Evolutionary conservation across 2,888 invertebrate genomes (phyloP).

Genomic region (Epicampocera succincta): DNA sequence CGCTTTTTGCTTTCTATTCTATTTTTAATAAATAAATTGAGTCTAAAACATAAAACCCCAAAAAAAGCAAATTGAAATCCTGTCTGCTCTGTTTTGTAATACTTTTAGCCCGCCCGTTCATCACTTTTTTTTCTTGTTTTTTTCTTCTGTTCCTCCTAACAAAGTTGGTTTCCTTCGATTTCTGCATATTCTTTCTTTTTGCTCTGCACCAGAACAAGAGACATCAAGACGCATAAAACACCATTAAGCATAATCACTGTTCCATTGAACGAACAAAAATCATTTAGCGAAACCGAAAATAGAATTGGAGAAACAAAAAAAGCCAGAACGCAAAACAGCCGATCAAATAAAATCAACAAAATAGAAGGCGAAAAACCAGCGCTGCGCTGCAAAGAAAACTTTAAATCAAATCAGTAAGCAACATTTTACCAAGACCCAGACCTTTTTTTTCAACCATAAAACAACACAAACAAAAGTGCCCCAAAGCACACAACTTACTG

Average conservation of each 20-base stretch:
- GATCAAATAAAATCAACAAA: slow-evolving; percentile 43
- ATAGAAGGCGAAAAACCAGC: slow-evolving; percentile 14
- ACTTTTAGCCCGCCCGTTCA: too few species aligned
- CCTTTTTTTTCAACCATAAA: slow-evolving; percentile 32
- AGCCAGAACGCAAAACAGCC: slow-evolving; percentile 43
- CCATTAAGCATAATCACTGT: slow-evolving; percentile 79
- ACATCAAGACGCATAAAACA: slow-evolving; percentile 67
- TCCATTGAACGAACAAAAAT: slow-evolving; percentile 82
- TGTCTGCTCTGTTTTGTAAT: too few species aligned
- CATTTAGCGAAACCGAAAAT: slow-evolving; percentile 81
- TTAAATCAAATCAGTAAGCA: slow-evolving; percentile 28
- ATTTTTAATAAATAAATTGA: too few species aligned
- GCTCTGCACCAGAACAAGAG: slow-evolving; percentile 50
- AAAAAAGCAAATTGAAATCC: too few species aligned
- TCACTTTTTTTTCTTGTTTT: background rate
- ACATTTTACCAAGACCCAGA: slow-evolving; percentile 45
- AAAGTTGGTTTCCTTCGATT: background rate
- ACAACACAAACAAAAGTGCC: slow-evolving; percentile 9
- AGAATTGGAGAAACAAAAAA: slow-evolving; percentile 51
- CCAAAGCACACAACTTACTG: slow-evolving; percentile 37
- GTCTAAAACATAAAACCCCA: too few species aligned
- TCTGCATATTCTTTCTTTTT: slow-evolving; percentile 17
- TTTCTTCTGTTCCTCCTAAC: slow-evolving; percentile 6
- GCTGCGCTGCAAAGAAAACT: background rate
- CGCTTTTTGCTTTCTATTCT: too few species aligned